These are phyloP conservation scores for Agrilus biguttatus DNA, from an alignment of 2,888 invertebrate genomes.

Conservation along the genomic window DNA sequence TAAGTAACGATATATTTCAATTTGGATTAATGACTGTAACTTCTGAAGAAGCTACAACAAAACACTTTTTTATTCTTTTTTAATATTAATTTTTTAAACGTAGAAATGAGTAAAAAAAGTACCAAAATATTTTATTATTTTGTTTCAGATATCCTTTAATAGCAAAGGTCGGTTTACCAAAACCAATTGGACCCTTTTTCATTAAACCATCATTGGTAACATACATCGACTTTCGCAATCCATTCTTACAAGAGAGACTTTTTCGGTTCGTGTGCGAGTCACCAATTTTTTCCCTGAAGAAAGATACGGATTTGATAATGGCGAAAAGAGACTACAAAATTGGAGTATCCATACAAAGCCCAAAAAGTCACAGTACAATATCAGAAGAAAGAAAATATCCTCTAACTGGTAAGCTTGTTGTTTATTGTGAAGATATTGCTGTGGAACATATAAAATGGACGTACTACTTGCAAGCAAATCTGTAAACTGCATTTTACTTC, in stretches of 20 bases:
- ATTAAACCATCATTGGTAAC: conserved; percentile 25
- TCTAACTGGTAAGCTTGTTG: conserved; percentile 14
- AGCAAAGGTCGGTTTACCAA: conserved; percentile 32
- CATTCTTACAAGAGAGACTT: conserved; percentile 26
- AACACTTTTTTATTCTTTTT: no score
- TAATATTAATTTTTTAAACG: no score
- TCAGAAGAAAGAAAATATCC: conserved; percentile 9
- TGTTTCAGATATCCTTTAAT: conserved; percentile 29
- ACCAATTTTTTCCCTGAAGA: conserved; percentile 28
- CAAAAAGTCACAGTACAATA: conserved; percentile 9
- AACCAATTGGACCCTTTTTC: conserved; percentile 35
- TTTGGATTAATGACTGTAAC: no score
- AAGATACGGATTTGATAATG: conserved; percentile 26
- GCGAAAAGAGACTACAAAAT: conserved; percentile 22
- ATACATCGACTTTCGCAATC: conserved; percentile 33
- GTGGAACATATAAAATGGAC: conserved; percentile 15
- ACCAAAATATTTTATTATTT: not conserved
- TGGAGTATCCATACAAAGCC: conserved; percentile 9
- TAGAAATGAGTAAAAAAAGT: no score
- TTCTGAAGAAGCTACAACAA: no score
- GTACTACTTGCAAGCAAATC: conserved; percentile 17
- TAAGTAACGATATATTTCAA: no score
- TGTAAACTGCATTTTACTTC: not conserved
- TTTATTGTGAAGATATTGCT: conserved; percentile 9
- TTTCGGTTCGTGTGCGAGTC: conserved; percentile 32